phyloP scores from a whole-genome alignment of 2,888 invertebrate species.

The Erynnis tages region DNA sequence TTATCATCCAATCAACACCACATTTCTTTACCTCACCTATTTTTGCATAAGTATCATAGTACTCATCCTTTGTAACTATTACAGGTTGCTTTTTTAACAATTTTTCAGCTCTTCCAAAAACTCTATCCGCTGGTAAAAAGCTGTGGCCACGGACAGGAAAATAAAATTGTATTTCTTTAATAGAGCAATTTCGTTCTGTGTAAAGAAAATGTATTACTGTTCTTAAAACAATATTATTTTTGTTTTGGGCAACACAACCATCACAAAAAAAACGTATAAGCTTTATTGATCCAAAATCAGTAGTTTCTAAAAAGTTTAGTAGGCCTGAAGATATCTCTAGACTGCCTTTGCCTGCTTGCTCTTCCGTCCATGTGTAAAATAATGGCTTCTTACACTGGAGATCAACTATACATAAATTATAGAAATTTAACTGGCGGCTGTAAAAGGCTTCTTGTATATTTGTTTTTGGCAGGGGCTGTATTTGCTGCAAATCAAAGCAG shows the following conservation, averaged over 20 bases:
- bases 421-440: slow-evolving; percentile 26
- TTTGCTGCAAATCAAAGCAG: slow-evolving; percentile 27
- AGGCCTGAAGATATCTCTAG: slow-evolving; percentile 27
- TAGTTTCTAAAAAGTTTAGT: background rate
- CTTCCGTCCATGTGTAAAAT: slow-evolving; percentile 38
- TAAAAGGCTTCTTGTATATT: slow-evolving; percentile 27
- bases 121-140: slow-evolving; percentile 29
- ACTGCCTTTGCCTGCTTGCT: slow-evolving; percentile 29
- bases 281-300: background rate
- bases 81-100: background rate
- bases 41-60: slow-evolving; percentile 13
- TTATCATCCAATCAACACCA: slow-evolving; percentile 11
- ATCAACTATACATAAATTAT: slow-evolving; percentile 36
- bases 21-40: slow-evolving; percentile 9
- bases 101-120: slow-evolving; percentile 29
- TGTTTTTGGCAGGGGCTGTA: slow-evolving; percentile 26
- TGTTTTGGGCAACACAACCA: slow-evolving; percentile 41
- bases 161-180: background rate
- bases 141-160: slow-evolving; percentile 31
- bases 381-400: slow-evolving; percentile 33
- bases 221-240: slow-evolving; percentile 30
- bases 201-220: background rate
- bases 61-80: slow-evolving; percentile 6
- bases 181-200: background rate
- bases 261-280: slow-evolving; percentile 33